Conservation (phyloP, 1,140 invertebrate genomes). For the Drosophila athabasca region DNA sequence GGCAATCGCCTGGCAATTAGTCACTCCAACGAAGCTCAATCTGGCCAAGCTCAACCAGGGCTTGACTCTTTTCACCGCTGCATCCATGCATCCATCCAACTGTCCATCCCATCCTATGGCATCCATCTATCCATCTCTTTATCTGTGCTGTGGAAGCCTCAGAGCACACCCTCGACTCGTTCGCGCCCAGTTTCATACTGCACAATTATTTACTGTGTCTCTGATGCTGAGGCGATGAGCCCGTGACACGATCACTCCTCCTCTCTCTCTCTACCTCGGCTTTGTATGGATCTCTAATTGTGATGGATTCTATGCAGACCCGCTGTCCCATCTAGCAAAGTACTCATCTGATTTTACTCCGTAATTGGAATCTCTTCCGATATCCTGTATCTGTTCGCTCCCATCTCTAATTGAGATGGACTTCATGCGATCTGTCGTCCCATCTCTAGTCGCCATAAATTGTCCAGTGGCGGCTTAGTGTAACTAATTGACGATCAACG, state of each 20-base stretch:
- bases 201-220: conserved; percentile 43
- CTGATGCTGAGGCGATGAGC: conserved; percentile 14
- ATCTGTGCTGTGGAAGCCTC: conserved; percentile 22
- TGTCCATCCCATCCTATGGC: neutral
- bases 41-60: conserved; percentile 5
- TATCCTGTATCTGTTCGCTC: no score
- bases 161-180: conserved; percentile 45
- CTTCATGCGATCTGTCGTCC: neutral
- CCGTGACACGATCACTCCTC: conserved; percentile 11
- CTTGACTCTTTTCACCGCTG: neutral
- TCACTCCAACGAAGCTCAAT: conserved; percentile 56
- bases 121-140: conserved; percentile 24
- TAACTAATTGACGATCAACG: conserved; percentile 73
- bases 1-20: conserved; percentile 73
- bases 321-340: no score
- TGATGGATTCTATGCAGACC: no score
- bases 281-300: no score
- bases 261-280: no score
- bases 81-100: conserved; percentile 11
- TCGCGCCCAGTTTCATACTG: conserved; percentile 24
- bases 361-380: no score
- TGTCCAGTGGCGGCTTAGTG: conserved; percentile 46
- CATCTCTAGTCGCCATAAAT: conserved; percentile 33
- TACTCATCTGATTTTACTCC: no score
- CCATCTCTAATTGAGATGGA: conserved; percentile 7